Base-by-base conservation (phyloP, 1,140 invertebrate genomes). In the Halotydeus destructor region DNA sequence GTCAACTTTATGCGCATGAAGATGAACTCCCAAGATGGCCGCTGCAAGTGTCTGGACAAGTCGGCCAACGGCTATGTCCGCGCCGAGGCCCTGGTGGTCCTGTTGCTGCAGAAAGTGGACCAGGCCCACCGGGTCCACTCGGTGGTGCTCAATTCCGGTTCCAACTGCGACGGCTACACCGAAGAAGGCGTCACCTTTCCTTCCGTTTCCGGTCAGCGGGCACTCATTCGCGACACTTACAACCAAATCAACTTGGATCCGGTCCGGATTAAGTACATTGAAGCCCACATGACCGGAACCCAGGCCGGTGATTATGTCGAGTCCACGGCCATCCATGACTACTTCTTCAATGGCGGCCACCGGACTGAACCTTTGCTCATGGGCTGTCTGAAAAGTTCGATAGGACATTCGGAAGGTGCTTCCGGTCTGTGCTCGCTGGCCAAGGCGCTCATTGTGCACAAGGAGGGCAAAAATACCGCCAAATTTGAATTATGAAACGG, bases 211-310 rank as follows among this genome's bases (percentile, higher is more conserved):
- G 74, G 85, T 68, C 88, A 96, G 59, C 78, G 79, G 46, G 65
- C 69, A 41, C 64, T 97, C 12, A 74, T 93, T 45, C 60, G 70
- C 36, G 80, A 88, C 55, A 73, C 83, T 0, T 94, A 91, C 57
- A 62, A 60, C 5, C 83, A 91, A 57, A 71, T 69, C 14, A 70
- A 72, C 0, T 55, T 96, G n/a, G 70, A 78, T 53, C 86, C 86
- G 3, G 57, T 63, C 25, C 72, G 79, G 31, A 75, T 96, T 0
- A 61, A 59, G 0, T 97, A 91, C 57, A 73, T 96, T 8, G 91
- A 97, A 60, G 83, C 85, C n/a, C 91, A 97, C 59, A 89, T 88
- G 18, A 96, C 89, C 5, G 89, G 89, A 26, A 96, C 89, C 11
- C 24, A 65, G 50, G 60, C 59, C 30, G 63, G 68, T n/a, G 68